These are phyloP conservation scores for Drymodes brunneopygia DNA, from an alignment of 2,113 vertebrate species.

Conservation along the genomic window DNA sequence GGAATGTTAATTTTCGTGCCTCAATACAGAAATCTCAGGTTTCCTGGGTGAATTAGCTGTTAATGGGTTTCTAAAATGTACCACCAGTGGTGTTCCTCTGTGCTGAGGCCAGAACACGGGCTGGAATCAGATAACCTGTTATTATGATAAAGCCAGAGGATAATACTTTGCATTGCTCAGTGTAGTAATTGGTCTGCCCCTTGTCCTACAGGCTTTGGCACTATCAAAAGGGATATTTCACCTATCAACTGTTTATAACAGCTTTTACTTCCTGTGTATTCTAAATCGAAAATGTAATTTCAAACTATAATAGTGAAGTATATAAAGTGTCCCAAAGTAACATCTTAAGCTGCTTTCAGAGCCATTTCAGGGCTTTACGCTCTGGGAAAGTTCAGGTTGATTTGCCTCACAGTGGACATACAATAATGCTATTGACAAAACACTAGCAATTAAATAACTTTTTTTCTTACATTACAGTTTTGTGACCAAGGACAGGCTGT, in stretches of 20 bases:
- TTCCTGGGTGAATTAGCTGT: neutral
- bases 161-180: conserved; percentile 60
- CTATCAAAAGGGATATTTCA: conserved; percentile 18
- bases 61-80: conserved; percentile 8
- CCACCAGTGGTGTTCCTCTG: neutral
- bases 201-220: conserved; percentile 39
- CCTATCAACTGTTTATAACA: conserved; percentile 56
- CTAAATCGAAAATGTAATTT: conserved; percentile 53
- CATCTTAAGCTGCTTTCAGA: neutral
- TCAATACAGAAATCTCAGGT: neutral
- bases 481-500: conserved; percentile 26
- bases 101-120: neutral
- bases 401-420: conserved; percentile 15
- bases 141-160: conserved; percentile 51
- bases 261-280: conserved; percentile 36
- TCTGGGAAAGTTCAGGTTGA: neutral
- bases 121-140: conserved; percentile 58
- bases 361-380: neutral
- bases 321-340: neutral
- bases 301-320: neutral
- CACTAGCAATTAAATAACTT: conserved; percentile 16
- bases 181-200: conserved; percentile 50
- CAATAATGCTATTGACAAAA: conserved; percentile 51
- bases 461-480: neutral
- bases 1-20: neutral